Base-by-base conservation (phyloP, 2,888 invertebrate genomes). In the Perdita meconis region DNA sequence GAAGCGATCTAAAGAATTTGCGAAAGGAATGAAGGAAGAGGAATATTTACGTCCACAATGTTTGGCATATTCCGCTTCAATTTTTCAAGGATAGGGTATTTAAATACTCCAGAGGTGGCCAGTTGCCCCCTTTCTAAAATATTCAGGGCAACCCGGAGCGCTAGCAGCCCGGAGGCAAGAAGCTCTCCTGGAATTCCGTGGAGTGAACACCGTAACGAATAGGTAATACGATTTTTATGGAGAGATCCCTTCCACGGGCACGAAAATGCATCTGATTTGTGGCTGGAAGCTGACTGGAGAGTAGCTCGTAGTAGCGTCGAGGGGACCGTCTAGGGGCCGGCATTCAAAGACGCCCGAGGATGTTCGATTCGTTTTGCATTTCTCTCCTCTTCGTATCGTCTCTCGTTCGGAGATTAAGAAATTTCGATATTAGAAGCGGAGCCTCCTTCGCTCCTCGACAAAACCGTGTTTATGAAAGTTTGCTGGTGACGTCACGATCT, bases 201-300 rank as follows among this genome's bases (percentile, higher is more conserved):
- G 78, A 86, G 85, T 83, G 88, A 89, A 88, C 90, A 88, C 89
- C 89, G 91, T 90, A 90, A 90, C 92, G 90, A 92, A 92, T 89
- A 88, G 84, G 90, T 92, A 92, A 92, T 92, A 90, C 89, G 90
- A 91, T 89, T 91, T 92, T 92, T 92, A 91, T 91, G 91, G 89
- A 87, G 79, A 87, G 88, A 84, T 84, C 83, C 85, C 84, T 86
- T 84, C 81, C 88, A 85, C 71, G 84, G 44, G 81, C 81, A 83
- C 86, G 82, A 88, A 88, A 89, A 90, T 87, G 88, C 89, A 87
- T 88, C 90, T 91, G 91, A 91, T 91, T 91, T 91, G 91, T 90
- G 89, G 87, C 88, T 87, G 85, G 66, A 64, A 47, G 71, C 47
- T 47, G 66, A 24, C 38, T 2, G 42, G 36, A n/a, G 50, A 42